Evolutionary conservation across 2,888 invertebrate species (phyloP).

Genomic region (Cephonodes hylas): DNA sequence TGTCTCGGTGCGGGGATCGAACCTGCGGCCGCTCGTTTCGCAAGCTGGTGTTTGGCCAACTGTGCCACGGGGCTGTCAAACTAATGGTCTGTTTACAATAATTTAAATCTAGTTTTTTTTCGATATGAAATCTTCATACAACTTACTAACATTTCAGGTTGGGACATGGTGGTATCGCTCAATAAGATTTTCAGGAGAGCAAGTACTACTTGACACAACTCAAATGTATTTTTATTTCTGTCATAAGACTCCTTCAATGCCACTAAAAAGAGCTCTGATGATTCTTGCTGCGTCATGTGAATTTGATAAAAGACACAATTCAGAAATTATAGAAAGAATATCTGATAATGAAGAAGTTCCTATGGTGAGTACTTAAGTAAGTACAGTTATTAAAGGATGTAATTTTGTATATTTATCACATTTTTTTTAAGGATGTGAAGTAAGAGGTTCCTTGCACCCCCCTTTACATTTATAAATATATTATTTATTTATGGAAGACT

Average conservation of each 20-base stretch:
- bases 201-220: constrained; percentile 97
- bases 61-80: too few species aligned
- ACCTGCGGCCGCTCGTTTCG: too few species aligned
- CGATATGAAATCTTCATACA: too few species aligned
- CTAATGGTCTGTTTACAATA: too few species aligned
- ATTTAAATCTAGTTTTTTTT: too few species aligned
- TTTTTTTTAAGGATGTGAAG: too few species aligned
- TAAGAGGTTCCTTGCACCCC: too few species aligned
- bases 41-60: too few species aligned
- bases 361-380: constrained; percentile 79
- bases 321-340: constrained; percentile 94
- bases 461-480: too few species aligned
- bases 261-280: constrained; percentile 97
- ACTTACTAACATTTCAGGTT: too few species aligned
- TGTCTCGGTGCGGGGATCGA: too few species aligned
- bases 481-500: too few species aligned
- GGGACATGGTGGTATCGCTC: constrained; percentile 99
- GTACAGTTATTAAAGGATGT: neutral
- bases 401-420: neutral
- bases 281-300: constrained; percentile 98
- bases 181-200: constrained; percentile 97
- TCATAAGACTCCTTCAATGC: constrained; percentile 97
- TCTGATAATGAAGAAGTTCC: constrained; percentile 98
- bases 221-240: constrained; percentile 98
- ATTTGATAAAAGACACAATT: constrained; percentile 96